Evolutionary conservation across 2,888 invertebrate genomes (phyloP).

Genomic region (Strigamia transsilvanica): DNA sequence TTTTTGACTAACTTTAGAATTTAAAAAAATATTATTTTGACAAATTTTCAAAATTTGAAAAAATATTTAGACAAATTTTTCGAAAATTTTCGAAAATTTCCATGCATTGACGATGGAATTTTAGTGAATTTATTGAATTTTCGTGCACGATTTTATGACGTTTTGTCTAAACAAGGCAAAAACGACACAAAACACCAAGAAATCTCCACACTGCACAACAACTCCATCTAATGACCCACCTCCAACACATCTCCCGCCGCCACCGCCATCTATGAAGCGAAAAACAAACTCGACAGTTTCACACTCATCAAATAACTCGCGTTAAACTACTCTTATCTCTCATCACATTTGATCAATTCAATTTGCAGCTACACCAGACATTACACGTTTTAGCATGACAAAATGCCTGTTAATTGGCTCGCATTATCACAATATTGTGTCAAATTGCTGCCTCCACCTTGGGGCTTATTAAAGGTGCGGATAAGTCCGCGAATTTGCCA

Average conservation of each 20-base stretch:
- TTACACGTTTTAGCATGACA: constrained; percentile 10
- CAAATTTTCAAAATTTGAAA: no score
- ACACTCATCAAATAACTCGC: background rate
- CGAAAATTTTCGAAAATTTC: no score
- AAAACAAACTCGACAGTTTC: background rate
- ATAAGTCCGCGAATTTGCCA: background rate
- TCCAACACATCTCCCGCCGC: background rate
- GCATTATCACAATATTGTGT: constrained; percentile 4
- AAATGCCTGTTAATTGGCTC: constrained; percentile 10
- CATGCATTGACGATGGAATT: no score
- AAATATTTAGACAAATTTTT: no score
- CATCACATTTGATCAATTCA: constrained; percentile 1
- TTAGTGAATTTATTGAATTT: no score
- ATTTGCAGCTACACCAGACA: constrained; percentile 6
- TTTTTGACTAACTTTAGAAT: no score
- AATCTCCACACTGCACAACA: no score
- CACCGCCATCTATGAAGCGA: constrained; percentile 3
- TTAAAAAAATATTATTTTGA: no score
- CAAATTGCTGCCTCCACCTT: background rate
- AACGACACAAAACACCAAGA: no score
- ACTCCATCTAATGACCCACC: background rate
- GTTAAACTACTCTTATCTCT: constrained; percentile 1
- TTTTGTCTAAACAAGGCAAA: no score
- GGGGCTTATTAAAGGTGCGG: constrained; percentile 20
- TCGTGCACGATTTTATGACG: no score